These are phyloP conservation scores for Onthophagus sagittarius DNA, from an alignment of 2,888 invertebrate species.

Conservation along the genomic window DNA sequence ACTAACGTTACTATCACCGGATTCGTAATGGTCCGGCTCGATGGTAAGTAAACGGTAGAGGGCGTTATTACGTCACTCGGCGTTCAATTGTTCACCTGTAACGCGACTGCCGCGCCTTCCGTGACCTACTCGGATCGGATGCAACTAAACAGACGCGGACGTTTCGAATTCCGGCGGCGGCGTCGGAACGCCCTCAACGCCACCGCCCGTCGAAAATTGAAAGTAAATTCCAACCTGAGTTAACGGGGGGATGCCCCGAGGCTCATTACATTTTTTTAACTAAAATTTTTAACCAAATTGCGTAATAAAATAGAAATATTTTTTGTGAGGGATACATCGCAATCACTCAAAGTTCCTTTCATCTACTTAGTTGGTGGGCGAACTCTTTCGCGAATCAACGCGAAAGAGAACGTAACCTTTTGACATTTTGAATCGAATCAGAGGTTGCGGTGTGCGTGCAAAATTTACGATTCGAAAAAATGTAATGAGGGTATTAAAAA, in stretches of 20 bases:
- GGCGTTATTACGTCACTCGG: conserved; percentile 26
- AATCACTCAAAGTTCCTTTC: not conserved
- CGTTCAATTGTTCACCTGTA: conserved; percentile 27
- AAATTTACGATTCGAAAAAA: not conserved
- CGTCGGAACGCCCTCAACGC: conserved; percentile 1
- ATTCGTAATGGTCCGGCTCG: conserved; percentile 4
- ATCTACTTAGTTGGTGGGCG: not conserved
- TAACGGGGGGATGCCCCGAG: not conserved
- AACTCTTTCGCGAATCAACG: not conserved
- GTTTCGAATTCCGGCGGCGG: not conserved
- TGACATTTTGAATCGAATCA: not conserved
- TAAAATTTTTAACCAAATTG: too few species aligned
- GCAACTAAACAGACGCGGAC: conserved; percentile 14
- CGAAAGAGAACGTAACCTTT: not conserved
- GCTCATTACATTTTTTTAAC: not conserved
- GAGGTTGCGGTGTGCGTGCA: not conserved
- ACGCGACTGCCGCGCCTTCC: conserved; percentile 4
- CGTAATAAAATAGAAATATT: too few species aligned
- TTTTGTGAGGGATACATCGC: not conserved
- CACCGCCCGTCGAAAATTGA: not conserved
- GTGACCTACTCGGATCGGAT: conserved; percentile 23
- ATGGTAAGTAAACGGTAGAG: conserved; percentile 12
- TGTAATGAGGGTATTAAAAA: too few species aligned
- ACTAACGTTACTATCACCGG: not conserved
- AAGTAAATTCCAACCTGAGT: not conserved